phyloP scores from a whole-genome alignment of 2,797 vertebrate species.

The Sternarchorhynchus goeldii region DNA sequence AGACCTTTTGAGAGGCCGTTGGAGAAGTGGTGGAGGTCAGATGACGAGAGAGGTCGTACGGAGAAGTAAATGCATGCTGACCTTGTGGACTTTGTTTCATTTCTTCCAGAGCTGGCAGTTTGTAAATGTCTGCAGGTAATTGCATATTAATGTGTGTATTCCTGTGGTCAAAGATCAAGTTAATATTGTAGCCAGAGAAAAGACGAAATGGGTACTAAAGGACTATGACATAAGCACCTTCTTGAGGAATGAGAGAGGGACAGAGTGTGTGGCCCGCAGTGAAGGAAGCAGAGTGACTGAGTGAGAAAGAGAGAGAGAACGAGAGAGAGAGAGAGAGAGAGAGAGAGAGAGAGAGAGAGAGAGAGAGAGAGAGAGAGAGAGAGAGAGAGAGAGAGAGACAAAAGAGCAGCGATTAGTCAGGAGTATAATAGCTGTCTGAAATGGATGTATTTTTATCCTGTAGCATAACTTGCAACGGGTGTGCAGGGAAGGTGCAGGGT shows the following conservation, averaged over 20 bases:
- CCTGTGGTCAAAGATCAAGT: slow-evolving; percentile 46
- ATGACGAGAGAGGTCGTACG: background rate
- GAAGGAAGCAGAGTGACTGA: background rate
- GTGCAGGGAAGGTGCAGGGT: slow-evolving; percentile 27
- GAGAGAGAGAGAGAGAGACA: slow-evolving; percentile 24
- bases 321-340: slow-evolving; percentile 12
- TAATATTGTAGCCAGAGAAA: slow-evolving; percentile 44
- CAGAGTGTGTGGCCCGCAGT: slow-evolving; percentile 6
- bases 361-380: background rate
- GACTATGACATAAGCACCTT: slow-evolving; percentile 26
- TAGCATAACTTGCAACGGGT: slow-evolving; percentile 3
- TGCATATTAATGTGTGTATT: slow-evolving; percentile 50
- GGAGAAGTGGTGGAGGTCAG: background rate
- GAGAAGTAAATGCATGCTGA: slow-evolving; percentile 24
- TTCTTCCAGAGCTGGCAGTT: slow-evolving; percentile 18
- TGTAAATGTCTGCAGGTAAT: slow-evolving; percentile 48
- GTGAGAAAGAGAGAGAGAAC: background rate
- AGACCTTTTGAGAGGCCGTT: background rate
- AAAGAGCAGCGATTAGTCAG: slow-evolving; percentile 40
- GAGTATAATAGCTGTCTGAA: slow-evolving; percentile 40
- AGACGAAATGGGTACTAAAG: slow-evolving; percentile 7
- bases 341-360: slow-evolving; percentile 1
- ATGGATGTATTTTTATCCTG: slow-evolving; percentile 37
- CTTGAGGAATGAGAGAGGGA: slow-evolving; percentile 19
- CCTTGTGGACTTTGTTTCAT: slow-evolving; percentile 37